Evolutionary conservation across 1,140 invertebrate genomes (phyloP).

Genomic region (Drosophila orosa): DNA sequence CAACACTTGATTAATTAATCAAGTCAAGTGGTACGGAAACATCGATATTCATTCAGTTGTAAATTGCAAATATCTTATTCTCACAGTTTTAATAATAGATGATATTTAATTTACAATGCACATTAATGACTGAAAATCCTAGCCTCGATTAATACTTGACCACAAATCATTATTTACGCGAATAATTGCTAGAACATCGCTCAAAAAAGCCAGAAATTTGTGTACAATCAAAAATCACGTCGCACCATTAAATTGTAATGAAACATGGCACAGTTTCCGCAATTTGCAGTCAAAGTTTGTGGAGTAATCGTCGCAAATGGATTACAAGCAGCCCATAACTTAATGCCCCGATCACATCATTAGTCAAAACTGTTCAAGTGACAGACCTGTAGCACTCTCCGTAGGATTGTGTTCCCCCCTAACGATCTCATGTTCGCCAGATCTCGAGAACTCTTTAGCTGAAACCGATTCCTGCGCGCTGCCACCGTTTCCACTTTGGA

Average conservation of each 20-base stretch:
- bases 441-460: conserved; percentile 36
- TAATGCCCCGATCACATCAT: conserved; percentile 27
- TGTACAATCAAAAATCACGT: background rate
- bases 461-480: conserved; percentile 35
- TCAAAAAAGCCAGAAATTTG: background rate
- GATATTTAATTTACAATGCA: background rate
- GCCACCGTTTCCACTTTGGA: conserved; percentile 26
- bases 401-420: conserved; percentile 31
- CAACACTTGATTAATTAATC: too few relatives aligned
- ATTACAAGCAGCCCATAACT: conserved; percentile 4
- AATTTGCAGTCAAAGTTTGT: conserved; percentile 14
- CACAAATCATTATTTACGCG: background rate
- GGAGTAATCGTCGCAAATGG: conserved; percentile 23
- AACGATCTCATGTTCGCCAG: conserved; percentile 53
- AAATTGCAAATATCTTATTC: background rate
- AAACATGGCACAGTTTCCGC: conserved; percentile 18
- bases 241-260: background rate
- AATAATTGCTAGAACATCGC: background rate
- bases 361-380: conserved; percentile 37
- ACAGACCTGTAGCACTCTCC: conserved; percentile 11
- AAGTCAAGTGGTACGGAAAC: too few relatives aligned
- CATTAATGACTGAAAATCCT: background rate
- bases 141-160: background rate
- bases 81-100: background rate
- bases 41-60: background rate